Percentiles rank a stretch among this genome's conserved stretches.
phyloP scores from a whole-genome alignment of 2,888 invertebrate species.

The Aspidiotus rigidus region DNA sequence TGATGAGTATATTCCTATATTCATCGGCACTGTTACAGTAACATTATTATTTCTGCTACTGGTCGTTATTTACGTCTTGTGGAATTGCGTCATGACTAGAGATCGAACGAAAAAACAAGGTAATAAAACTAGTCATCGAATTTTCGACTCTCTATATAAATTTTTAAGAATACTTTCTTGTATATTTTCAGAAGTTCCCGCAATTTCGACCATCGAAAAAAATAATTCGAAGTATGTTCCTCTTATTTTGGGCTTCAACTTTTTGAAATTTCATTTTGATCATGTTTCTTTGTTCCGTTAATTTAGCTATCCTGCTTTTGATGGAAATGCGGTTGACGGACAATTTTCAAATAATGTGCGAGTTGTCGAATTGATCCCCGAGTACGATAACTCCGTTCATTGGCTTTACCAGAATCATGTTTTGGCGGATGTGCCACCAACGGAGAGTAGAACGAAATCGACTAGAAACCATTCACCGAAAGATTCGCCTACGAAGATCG shows the following conservation, averaged over 20 bases:
- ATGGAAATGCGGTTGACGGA: slow-evolving; percentile 46
- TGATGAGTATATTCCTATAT: slow-evolving; percentile 24
- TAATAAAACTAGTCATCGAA: neutral
- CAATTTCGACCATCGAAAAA: slow-evolving; percentile 27
- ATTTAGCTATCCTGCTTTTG: slow-evolving; percentile 47
- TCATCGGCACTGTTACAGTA: slow-evolving; percentile 16
- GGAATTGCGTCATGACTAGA: slow-evolving; percentile 18
- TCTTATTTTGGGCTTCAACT: neutral
- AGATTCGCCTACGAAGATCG: too few relatives aligned
- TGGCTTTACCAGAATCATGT: slow-evolving; percentile 41
- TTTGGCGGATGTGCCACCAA: slow-evolving; percentile 28
- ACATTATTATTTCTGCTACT: slow-evolving; percentile 16
- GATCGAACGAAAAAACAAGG: slow-evolving; percentile 15
- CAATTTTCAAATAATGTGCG: slow-evolving; percentile 44
- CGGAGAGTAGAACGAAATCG: neutral
- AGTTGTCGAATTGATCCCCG: slow-evolving; percentile 40
- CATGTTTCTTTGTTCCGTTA: slow-evolving; percentile 29
- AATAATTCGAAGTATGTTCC: slow-evolving; percentile 18
- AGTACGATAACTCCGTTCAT: slow-evolving; percentile 37
- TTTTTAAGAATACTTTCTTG: neutral
- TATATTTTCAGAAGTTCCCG: slow-evolving; percentile 16
- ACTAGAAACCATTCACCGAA: too few relatives aligned
- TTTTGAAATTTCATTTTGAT: too few relatives aligned
- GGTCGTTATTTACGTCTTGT: slow-evolving; percentile 20
- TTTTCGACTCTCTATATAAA: neutral